A percentile compares a stretch with the other conserved stretches of the same genome.
Conservation (phyloP, 2,113 vertebrate species). For the Origma solitaria region DNA sequence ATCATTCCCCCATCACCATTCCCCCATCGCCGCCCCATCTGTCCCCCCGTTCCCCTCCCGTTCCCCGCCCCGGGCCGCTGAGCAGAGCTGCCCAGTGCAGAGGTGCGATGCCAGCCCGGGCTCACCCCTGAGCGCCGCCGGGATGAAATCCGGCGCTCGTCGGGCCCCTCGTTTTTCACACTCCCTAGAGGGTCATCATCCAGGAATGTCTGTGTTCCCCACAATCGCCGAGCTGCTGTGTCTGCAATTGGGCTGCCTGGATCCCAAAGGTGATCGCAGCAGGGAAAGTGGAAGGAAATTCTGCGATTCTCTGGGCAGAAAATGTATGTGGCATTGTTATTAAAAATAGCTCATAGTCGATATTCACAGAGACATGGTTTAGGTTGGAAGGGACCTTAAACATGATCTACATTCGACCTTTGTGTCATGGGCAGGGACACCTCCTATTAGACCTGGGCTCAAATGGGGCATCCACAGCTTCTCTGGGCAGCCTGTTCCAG, state of each 20-base stretch:
- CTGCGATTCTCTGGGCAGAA: neutral
- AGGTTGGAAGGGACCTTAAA: neutral
- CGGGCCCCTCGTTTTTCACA: too few relatives aligned
- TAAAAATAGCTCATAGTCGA: neutral
- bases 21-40: neutral
- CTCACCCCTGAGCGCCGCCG: neutral
- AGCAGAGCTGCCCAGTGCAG: neutral
- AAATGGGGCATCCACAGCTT: neutral
- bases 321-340: neutral
- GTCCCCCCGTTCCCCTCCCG: too few relatives aligned
- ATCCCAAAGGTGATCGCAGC: neutral
- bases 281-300: neutral
- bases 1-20: too few relatives aligned
- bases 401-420: too few relatives aligned
- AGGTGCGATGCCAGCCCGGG: neutral
- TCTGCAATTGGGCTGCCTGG: neutral
- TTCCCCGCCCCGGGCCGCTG: neutral
- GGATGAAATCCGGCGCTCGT: neutral
- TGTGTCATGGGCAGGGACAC: neutral
- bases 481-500: neutral
- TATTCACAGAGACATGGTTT: neutral
- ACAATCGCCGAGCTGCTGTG: rapidly evolving
- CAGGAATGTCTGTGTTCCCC: neutral
- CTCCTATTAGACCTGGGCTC: neutral
- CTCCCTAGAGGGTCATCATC: neutral